Percentiles rank a stretch among this genome's conserved stretches.
phyloP scores from a whole-genome alignment of 2,888 invertebrate genomes.

The Cloeon dipterum region DNA sequence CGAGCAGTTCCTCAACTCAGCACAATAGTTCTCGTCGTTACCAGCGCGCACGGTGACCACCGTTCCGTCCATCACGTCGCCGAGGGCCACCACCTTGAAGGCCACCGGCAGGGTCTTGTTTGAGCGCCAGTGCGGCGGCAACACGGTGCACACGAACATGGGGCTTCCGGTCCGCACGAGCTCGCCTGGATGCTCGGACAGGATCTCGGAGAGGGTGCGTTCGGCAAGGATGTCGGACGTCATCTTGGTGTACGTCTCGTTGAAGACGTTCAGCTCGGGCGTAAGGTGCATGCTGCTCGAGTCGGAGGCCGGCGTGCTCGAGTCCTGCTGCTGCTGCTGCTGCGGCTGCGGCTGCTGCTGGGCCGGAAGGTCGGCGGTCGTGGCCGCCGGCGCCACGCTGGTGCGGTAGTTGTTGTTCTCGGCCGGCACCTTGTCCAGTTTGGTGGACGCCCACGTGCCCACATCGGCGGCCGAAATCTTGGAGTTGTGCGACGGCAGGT shows the following conservation, averaged over 20 bases:
- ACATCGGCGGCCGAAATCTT: slow-evolving; percentile 10
- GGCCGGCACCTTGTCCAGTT: slow-evolving; percentile 2
- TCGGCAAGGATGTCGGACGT: slow-evolving; percentile 78
- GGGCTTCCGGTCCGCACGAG: slow-evolving; percentile 81
- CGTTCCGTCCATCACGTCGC: slow-evolving; percentile 89
- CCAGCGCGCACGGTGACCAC: slow-evolving; percentile 88
- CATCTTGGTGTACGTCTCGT: slow-evolving; percentile 70
- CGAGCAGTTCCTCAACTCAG: slow-evolving; percentile 81
- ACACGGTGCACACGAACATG: slow-evolving; percentile 81
- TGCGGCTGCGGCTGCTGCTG: slow-evolving; percentile 11
- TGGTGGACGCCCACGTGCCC: slow-evolving; percentile 8
- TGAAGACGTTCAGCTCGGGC: slow-evolving; percentile 20
- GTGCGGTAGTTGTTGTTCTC: slow-evolving; percentile 12
- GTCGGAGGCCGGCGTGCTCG: slow-evolving; percentile 1
- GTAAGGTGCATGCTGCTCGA: slow-evolving; percentile 10
- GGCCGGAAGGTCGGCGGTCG: slow-evolving; percentile 19
- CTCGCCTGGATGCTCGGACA: slow-evolving; percentile 80
- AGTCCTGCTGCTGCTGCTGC: slow-evolving; percentile 26
- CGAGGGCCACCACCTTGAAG: slow-evolving; percentile 87
- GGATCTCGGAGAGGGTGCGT: slow-evolving; percentile 61
- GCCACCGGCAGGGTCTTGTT: slow-evolving; percentile 95
- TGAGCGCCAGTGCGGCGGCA: slow-evolving; percentile 93
- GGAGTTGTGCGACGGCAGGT: neutral
- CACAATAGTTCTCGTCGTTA: slow-evolving; percentile 95
- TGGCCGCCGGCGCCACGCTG: slow-evolving; percentile 25